Conservation (phyloP, 37 sponge, comb jelly and placozoan genomes). For the Halisarca cf. caerulea region DNA sequence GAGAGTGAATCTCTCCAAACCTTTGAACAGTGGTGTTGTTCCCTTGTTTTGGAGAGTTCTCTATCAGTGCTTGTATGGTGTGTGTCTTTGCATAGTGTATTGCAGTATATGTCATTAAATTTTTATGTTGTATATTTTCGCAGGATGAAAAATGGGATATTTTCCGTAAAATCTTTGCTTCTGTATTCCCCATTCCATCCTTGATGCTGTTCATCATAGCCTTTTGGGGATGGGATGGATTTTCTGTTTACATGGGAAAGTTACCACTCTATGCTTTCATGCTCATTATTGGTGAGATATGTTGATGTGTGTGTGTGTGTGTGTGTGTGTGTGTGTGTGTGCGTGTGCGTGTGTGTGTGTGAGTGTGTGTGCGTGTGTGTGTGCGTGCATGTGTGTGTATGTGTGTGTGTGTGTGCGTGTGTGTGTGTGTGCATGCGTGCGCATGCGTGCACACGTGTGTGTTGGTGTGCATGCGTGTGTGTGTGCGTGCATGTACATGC, state of each 20-base stretch:
- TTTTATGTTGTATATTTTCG: too few species aligned
- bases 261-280: conserved; percentile 66
- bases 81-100: neutral
- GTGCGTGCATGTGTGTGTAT: conserved; percentile 2
- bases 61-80: too few species aligned
- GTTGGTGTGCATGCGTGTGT: neutral
- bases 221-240: conserved; percentile 63
- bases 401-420: conserved; percentile 2
- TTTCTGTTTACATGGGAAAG: conserved; percentile 32
- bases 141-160: conserved; percentile 78
- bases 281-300: conserved; percentile 64
- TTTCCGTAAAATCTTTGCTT: conserved; percentile 67
- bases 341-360: conserved; percentile 17
- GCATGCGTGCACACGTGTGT: neutral
- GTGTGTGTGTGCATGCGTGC: neutral
- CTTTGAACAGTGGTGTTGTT: too few species aligned
- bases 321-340: conserved; percentile 12
- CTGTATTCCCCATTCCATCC: conserved; percentile 77
- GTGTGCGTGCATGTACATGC: neutral
- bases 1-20: too few species aligned
- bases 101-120: neutral
- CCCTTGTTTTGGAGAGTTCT: too few species aligned
- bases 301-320: neutral
- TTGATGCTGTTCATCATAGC: conserved; percentile 61
- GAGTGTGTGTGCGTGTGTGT: conserved; percentile 18